Conservation (phyloP, 2,888 invertebrate species). For the Muschampia plurimacula region DNA sequence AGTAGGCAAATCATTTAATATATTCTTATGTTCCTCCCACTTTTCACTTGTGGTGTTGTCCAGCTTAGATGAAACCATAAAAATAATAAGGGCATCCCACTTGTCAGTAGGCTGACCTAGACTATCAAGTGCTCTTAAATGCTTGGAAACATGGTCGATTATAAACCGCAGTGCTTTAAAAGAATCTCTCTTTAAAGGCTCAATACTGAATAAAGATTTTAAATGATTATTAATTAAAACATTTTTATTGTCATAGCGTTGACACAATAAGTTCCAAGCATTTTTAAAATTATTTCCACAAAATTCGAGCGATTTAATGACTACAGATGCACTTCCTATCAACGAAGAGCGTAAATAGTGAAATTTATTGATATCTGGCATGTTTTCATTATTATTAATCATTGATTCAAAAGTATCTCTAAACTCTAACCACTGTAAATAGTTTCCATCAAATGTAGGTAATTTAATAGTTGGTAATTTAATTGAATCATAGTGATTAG, state of each 20-base stretch:
- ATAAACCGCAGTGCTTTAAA: background rate
- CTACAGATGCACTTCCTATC: background rate
- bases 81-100: conserved; percentile 1
- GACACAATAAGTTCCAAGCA: background rate
- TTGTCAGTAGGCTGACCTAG: background rate
- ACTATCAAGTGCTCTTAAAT: background rate
- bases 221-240: background rate
- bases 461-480: background rate
- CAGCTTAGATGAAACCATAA: too few relatives aligned
- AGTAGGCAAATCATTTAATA: background rate
- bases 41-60: background rate
- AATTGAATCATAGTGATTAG: background rate
- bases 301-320: background rate
- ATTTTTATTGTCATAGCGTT: background rate
- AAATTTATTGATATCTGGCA: background rate
- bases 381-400: background rate
- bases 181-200: background rate
- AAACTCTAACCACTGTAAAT: conserved; percentile 1
- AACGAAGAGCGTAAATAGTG: background rate
- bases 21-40: background rate
- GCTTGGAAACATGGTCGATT: background rate
- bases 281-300: background rate
- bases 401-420: background rate
- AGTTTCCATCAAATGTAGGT: background rate
- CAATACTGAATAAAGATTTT: background rate